Conservation (phyloP, 1,140 invertebrate species). For the Pseudomyrmex pallidus region DNA sequence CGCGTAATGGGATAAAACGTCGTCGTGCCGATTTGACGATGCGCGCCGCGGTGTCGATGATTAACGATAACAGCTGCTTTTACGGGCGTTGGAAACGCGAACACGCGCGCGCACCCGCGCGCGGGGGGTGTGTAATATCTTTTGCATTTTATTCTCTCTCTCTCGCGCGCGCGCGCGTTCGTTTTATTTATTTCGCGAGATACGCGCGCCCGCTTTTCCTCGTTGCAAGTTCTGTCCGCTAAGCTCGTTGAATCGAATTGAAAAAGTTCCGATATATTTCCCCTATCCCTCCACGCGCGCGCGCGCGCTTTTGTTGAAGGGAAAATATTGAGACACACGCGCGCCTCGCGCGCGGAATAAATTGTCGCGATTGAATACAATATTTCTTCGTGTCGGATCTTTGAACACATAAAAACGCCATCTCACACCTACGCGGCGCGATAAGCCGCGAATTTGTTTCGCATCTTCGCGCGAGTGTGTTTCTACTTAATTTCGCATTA, state of each 20-base stretch:
- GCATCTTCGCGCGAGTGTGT: neutral
- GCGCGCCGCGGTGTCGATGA: conserved; percentile 21
- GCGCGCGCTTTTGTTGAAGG: conserved; percentile 41
- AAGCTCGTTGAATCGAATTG: conserved; percentile 58
- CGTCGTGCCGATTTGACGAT: conserved; percentile 17
- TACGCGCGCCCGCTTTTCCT: conserved; percentile 18
- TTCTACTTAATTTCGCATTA: neutral
- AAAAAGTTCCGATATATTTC: conserved; percentile 60
- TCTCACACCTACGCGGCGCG: neutral
- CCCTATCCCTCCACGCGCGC: neutral
- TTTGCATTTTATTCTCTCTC: conserved; percentile 33
- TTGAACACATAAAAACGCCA: conserved; percentile 6
- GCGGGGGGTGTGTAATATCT: neutral
- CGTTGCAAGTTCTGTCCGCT: conserved; percentile 44
- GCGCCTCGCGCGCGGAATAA: conserved; percentile 43
- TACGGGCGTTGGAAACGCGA: conserved; percentile 35
- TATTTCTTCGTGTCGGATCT: conserved; percentile 27
- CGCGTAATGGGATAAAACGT: conserved; percentile 35
- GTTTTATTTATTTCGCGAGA: conserved; percentile 53
- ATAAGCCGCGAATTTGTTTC: conserved; percentile 35
- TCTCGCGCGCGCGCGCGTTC: neutral
- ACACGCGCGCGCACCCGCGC: conserved; percentile 1
- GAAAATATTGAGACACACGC: conserved; percentile 52
- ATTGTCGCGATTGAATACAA: conserved; percentile 49
- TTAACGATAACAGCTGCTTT: conserved; percentile 58